Conservation (phyloP, 2,113 vertebrate species). For the Trematocara variabile region DNA sequence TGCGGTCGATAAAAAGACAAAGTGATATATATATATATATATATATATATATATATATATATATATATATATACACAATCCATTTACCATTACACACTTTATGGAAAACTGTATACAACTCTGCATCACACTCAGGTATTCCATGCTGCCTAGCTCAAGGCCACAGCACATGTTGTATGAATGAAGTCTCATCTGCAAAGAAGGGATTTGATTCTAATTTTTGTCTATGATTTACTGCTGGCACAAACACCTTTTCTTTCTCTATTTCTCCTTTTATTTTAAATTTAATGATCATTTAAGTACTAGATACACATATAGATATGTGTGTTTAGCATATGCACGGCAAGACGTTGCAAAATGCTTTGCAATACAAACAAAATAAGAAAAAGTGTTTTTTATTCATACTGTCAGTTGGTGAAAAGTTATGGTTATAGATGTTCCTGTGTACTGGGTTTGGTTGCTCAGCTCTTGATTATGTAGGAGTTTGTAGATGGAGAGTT, state of each 20-base stretch:
- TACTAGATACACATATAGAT: background rate
- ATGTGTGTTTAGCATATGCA: background rate
- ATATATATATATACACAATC: background rate
- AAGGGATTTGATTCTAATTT: background rate
- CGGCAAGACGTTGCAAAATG: background rate
- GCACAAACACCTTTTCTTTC: background rate
- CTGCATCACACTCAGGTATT: background rate
- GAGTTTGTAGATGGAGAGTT: background rate
- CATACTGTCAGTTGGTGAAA: background rate
- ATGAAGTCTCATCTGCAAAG: background rate
- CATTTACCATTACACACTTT: background rate
- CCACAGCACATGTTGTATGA: background rate
- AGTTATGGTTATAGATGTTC: background rate
- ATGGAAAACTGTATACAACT: background rate
- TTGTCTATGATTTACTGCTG: background rate
- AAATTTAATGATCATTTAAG: background rate
- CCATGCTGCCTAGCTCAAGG: background rate
- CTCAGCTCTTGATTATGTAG: background rate
- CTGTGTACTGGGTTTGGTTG: background rate
- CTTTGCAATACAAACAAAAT: background rate
- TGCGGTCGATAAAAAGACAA: too few species aligned
- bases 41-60: too few species aligned
- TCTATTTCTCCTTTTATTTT: background rate
- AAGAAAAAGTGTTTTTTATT: background rate
- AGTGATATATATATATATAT: too few species aligned